Conservation (phyloP, 2,113 vertebrate species). For the Phylloscopus whistleri region DNA sequence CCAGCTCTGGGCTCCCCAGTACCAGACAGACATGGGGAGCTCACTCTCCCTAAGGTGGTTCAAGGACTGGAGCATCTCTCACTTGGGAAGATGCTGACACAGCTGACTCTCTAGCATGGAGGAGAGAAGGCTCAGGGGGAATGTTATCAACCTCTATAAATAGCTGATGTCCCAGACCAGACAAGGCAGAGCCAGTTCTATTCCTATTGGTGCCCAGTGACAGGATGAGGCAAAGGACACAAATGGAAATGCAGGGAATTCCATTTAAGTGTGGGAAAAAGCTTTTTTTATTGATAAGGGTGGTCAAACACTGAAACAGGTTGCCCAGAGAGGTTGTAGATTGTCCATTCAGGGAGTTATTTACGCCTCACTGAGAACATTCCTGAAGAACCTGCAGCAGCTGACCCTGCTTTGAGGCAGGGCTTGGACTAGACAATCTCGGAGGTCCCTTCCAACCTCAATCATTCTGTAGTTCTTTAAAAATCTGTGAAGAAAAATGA, state of each 20-base stretch:
- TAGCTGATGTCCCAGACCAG: not conserved
- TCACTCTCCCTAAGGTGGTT: not conserved
- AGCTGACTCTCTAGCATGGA: not conserved
- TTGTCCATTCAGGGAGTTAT: not conserved
- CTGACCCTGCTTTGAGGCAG: not conserved
- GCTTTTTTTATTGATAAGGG: not conserved
- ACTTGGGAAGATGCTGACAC: not conserved
- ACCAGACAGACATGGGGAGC: not conserved
- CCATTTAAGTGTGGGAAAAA: not conserved
- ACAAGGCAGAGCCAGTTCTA: not conserved
- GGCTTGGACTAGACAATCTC: accelerated
- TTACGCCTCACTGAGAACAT: not conserved
- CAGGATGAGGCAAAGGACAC: not conserved
- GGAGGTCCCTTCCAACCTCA: not conserved
- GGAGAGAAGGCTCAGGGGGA: not conserved
- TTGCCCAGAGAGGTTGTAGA: not conserved
- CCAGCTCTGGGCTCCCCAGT: not conserved
- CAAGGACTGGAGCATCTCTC: not conserved
- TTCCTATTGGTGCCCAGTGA: not conserved
- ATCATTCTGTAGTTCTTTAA: not conserved
- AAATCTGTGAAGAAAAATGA: not conserved
- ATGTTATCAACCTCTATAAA: not conserved
- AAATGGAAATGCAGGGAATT: not conserved
- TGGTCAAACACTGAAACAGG: not conserved
- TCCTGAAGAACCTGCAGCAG: not conserved